phyloP scores from a whole-genome alignment of 2,888 invertebrate species.

The Hyposoter didymator region DNA sequence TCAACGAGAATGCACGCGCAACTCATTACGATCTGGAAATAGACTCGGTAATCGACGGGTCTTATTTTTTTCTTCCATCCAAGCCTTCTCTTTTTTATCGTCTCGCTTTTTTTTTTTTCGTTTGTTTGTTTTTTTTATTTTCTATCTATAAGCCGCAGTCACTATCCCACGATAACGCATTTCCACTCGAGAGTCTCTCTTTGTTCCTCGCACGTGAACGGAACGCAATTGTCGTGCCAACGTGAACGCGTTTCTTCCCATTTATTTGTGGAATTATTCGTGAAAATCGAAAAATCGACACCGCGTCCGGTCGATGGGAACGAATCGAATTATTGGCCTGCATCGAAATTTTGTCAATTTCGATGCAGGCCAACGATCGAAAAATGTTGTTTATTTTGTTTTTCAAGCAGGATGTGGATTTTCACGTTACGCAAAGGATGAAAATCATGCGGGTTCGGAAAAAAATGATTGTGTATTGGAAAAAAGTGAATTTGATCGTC shows the following conservation, averaged over 20 bases:
- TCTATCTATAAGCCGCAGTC: slow-evolving; percentile 30
- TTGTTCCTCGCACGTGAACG: background rate
- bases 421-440: background rate
- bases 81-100: slow-evolving; percentile 35
- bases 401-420: background rate
- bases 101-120: slow-evolving; percentile 24
- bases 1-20: slow-evolving; percentile 55
- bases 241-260: background rate
- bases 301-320: background rate
- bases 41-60: slow-evolving; percentile 62
- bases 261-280: background rate
- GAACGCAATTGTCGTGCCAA: background rate
- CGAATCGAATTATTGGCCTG: background rate
- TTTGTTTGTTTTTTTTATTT: slow-evolving; percentile 8
- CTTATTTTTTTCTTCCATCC: slow-evolving; percentile 28
- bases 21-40: slow-evolving; percentile 67
- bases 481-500: background rate
- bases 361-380: background rate
- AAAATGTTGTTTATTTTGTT: background rate
- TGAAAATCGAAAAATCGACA: background rate
- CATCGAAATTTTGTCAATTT: background rate
- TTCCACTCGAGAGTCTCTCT: slow-evolving; percentile 23
- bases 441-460: background rate
- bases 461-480: background rate
- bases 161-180: slow-evolving; percentile 27